These are phyloP conservation scores for Siniperca undulata DNA, from an alignment of 2,797 vertebrate species.

Conservation along the genomic window DNA sequence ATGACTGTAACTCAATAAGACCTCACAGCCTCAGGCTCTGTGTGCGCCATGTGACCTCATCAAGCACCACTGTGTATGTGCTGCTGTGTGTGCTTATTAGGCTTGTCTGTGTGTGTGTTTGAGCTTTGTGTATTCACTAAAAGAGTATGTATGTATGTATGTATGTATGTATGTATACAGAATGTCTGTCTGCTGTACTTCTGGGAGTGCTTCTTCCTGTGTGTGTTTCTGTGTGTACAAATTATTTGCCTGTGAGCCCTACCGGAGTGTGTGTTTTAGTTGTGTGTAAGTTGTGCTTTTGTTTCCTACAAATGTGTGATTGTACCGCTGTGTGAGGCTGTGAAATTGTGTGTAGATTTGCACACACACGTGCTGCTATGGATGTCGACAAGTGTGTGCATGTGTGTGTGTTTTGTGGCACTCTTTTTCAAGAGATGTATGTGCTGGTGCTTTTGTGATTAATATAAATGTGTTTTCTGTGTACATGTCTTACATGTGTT, in stretches of 20 bases:
- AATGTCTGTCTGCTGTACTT: background rate
- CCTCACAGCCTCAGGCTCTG: constrained; percentile 46
- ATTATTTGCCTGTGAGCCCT: background rate
- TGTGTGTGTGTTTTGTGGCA: too few relatives aligned
- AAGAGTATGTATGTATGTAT: background rate
- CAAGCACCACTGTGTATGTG: constrained; percentile 33
- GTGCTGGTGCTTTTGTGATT: background rate
- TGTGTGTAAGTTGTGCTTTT: background rate
- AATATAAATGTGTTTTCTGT: background rate
- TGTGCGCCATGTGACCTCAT: constrained; percentile 61
- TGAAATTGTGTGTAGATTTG: background rate
- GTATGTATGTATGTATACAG: background rate
- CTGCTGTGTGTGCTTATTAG: background rate
- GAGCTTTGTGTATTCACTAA: background rate
- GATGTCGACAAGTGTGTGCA: background rate
- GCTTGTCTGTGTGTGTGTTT: background rate
- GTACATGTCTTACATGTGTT: background rate
- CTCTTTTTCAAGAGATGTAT: background rate
- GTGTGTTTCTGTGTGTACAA: constrained; percentile 5
- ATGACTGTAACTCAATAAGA: constrained; percentile 72
- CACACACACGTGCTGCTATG: background rate
- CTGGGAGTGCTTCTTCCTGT: constrained; percentile 11
- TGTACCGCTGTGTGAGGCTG: background rate
- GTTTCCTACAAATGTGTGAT: background rate
- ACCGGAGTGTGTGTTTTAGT: background rate